phyloP scores from a whole-genome alignment of 1,140 invertebrate species.

The Caenorhabditis inopinata region DNA sequence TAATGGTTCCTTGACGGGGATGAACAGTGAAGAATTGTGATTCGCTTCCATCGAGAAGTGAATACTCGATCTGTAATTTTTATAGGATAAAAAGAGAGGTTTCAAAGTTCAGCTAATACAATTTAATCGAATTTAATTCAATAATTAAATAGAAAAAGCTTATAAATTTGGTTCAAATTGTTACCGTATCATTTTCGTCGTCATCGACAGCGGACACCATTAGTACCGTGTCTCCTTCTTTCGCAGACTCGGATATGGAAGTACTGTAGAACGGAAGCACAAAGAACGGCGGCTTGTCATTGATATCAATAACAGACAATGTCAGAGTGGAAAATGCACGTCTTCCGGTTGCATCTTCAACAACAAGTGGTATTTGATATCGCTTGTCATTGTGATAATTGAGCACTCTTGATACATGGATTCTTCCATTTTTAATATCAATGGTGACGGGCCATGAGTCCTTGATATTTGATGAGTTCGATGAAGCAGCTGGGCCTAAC shows the following conservation, averaged over 20 bases:
- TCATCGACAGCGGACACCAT: constrained; percentile 57
- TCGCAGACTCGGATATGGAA: constrained; percentile 42
- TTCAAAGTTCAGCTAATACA: too few species aligned
- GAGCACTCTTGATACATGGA: constrained; percentile 23
- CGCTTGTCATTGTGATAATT: constrained; percentile 30
- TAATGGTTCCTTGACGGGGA: constrained; percentile 45
- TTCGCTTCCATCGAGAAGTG: constrained; percentile 40
- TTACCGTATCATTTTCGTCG: constrained; percentile 52
- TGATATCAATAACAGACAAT: constrained; percentile 77
- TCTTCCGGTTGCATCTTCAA: constrained; percentile 26
- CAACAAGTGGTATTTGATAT: constrained; percentile 39
- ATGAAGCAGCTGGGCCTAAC: constrained; percentile 44
- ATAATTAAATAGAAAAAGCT: too few species aligned
- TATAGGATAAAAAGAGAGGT: too few species aligned
- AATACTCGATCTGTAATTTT: constrained; percentile 52
- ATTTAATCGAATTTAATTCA: too few species aligned
- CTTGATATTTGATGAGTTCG: not conserved
- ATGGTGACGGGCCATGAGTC: constrained; percentile 54
- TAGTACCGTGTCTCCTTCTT: constrained; percentile 46
- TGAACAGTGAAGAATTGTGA: constrained; percentile 49
- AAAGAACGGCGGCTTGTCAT: constrained; percentile 82
- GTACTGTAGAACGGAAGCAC: constrained; percentile 56
- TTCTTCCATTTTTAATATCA: constrained; percentile 49
- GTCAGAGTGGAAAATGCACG: constrained; percentile 53
- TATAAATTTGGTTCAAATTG: not conserved